These are phyloP conservation scores for Speoplatyrhinus poulsoni DNA, from an alignment of 2,113 vertebrate species.

Conservation along the genomic window DNA sequence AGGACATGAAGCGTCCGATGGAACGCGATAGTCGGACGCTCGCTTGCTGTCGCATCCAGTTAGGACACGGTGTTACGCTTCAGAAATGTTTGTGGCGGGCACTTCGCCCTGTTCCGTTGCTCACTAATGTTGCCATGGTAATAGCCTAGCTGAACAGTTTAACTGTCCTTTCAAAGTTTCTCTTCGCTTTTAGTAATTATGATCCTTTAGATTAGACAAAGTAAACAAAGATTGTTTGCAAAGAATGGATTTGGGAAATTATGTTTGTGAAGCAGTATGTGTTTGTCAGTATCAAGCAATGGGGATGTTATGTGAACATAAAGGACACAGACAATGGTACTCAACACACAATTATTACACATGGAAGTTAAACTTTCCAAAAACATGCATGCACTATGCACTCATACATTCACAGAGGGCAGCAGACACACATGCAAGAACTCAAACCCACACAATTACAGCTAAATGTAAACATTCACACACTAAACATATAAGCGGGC, in stretches of 20 bases:
- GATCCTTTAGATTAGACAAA: conserved; percentile 33
- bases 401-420: neutral
- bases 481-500: neutral
- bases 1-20: too few species aligned
- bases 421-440: neutral
- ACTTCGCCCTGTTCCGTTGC: neutral
- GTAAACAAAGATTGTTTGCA: conserved; percentile 34
- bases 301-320: conserved; percentile 17
- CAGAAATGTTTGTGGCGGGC: neutral
- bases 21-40: too few species aligned
- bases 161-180: conserved; percentile 43
- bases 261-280: conserved; percentile 34
- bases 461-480: neutral
- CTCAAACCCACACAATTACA: neutral
- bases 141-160: conserved; percentile 15
- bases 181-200: conserved; percentile 17
- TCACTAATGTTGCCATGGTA: neutral
- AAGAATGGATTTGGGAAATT: neutral
- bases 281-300: conserved; percentile 35
- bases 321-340: conserved; percentile 14
- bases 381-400: neutral
- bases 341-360: neutral
- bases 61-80: too few species aligned
- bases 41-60: too few species aligned
- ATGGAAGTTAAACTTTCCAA: too few species aligned